A percentile compares a stretch with the other conserved stretches of the same genome.
Evolutionary conservation across 2,888 invertebrate genomes (phyloP).

Genomic region (Caenorhabditis sp.): DNA sequence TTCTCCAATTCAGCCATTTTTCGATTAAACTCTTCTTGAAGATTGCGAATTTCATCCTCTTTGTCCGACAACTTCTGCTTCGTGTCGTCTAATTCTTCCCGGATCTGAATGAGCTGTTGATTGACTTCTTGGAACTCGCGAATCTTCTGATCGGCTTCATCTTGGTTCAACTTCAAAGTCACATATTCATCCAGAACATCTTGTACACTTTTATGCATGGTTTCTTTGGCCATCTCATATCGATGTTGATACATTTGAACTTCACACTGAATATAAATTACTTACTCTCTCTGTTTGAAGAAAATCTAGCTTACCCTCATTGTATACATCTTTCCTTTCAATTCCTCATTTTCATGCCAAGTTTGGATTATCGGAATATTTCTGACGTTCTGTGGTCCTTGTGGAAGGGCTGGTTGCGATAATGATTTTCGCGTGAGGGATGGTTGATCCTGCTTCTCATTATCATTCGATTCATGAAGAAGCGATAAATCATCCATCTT

Average conservation of each 20-base stretch:
- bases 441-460: background rate
- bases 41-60: constrained; percentile 3
- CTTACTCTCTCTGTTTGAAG: background rate
- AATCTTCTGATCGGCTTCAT: constrained; percentile 11
- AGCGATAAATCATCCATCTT: background rate
- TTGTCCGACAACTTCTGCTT: constrained; percentile 2
- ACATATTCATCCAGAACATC: constrained; percentile 36
- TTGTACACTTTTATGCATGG: constrained; percentile 20
- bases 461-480: background rate
- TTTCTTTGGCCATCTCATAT: constrained; percentile 20
- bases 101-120: constrained; percentile 2
- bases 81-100: constrained; percentile 5
- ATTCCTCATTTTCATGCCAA: constrained; percentile 33
- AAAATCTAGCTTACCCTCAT: constrained; percentile 10
- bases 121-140: background rate
- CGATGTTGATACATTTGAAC: constrained; percentile 23
- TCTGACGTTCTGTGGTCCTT: background rate
- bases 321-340: constrained; percentile 22
- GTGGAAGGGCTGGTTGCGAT: background rate
- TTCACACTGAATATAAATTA: constrained; percentile 17
- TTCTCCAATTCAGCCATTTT: background rate
- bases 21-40: constrained; percentile 8
- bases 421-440: background rate
- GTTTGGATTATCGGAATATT: constrained; percentile 31
- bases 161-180: constrained; percentile 19